These are phyloP conservation scores for Ascidia mentula DNA, from an alignment of 23 tunicate species.

Conservation along the genomic window DNA sequence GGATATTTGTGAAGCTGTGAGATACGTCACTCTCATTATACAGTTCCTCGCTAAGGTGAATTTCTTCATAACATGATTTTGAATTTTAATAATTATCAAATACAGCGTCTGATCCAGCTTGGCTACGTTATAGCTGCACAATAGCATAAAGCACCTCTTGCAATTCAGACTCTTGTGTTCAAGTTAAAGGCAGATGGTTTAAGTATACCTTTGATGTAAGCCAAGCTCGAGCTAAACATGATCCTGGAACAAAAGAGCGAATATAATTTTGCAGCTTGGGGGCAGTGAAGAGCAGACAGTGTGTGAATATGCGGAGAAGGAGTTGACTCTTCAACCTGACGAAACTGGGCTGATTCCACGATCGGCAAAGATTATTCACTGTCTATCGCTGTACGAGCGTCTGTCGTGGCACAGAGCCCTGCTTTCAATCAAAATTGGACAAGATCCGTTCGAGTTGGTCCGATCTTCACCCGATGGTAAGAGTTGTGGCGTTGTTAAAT, in stretches of 20 bases:
- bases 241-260: too few species aligned
- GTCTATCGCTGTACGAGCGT: constrained; percentile 58
- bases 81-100: too few species aligned
- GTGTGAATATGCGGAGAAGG: constrained; percentile 50
- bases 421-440: constrained; percentile 45
- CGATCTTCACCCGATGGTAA: not conserved
- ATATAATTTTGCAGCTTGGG: constrained; percentile 18
- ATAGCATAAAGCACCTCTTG: too few species aligned
- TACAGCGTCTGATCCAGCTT: too few species aligned
- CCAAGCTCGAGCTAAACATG: too few species aligned
- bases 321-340: constrained; percentile 46
- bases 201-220: too few species aligned
- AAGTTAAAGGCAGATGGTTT: too few species aligned
- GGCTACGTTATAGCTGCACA: too few species aligned
- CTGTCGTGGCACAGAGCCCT: constrained; percentile 76
- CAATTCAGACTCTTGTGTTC: too few species aligned
- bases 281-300: constrained; percentile 25
- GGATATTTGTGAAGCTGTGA: constrained; percentile 53
- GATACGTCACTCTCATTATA: constrained; percentile 41
- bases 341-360: constrained; percentile 54
- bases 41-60: constrained; percentile 56
- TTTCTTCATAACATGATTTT: too few species aligned
- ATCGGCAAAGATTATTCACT: constrained; percentile 54
- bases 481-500: not conserved
- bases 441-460: constrained; percentile 62